Evolutionary conservation across 2,797 vertebrate genomes (phyloP).

Genomic region (Dicrostonyx torquatus): DNA sequence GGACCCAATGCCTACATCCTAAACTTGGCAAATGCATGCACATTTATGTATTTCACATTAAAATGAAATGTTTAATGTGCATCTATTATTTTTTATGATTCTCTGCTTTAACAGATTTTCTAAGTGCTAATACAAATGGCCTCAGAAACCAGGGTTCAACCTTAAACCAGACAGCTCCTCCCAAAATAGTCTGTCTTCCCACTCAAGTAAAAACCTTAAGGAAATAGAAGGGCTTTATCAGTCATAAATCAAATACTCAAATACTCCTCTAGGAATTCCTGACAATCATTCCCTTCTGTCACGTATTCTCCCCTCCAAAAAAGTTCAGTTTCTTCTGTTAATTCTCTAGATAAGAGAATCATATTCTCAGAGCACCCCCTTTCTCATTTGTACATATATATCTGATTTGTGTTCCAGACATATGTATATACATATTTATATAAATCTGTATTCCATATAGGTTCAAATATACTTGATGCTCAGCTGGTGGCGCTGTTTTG

Average conservation of each 20-base stretch:
- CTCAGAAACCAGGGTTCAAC: neutral
- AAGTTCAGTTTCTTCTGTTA: conserved; percentile 1
- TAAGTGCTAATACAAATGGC: conserved; percentile 17
- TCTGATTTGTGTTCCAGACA: neutral
- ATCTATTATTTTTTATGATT: conserved; percentile 67
- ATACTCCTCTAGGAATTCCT: neutral
- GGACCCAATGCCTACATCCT: neutral
- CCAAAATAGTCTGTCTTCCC: neutral
- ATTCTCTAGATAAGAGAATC: neutral
- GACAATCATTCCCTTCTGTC: neutral
- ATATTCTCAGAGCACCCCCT: neutral
- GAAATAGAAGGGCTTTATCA: conserved; percentile 23
- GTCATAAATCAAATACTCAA: conserved; percentile 17
- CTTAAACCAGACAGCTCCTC: neutral
- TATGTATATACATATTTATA: no score
- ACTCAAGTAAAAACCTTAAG: conserved; percentile 23
- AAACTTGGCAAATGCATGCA: conserved; percentile 24
- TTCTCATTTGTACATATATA: neutral
- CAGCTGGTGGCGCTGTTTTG: neutral
- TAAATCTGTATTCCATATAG: no score
- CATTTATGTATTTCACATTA: conserved; percentile 43
- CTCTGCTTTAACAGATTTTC: conserved; percentile 61
- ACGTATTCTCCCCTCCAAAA: neutral
- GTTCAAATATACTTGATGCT: neutral
- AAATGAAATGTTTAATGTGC: conserved; percentile 44